Evolutionary conservation across 2,113 vertebrate species (phyloP), one percentile per base, ranked within the genome.

Genomic region (Willisornis vidua): DNA sequence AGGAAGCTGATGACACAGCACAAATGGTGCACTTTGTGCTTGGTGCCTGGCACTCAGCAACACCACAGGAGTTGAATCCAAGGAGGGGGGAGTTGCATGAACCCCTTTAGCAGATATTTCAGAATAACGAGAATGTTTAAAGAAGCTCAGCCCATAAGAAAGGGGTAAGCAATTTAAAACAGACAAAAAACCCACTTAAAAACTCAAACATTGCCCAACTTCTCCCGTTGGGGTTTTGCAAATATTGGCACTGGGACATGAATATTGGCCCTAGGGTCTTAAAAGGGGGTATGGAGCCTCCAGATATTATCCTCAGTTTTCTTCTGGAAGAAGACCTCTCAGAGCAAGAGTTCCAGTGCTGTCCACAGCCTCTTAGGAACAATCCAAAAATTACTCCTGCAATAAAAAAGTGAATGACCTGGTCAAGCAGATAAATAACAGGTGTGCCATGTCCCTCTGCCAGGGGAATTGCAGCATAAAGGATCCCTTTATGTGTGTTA

Each of bases 1-100:
- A 66, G 75, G 59, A 95, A 95, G 81, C 23, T 89, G 89, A 94
- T 97, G 96, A 97, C 94, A 95, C 94, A 96, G 95, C 96, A 95
- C 74, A 94, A 94, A 87, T 7, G 35, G 33, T 78, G 58, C 35
- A 51, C 67, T 93, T 76, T 57, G 71, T 4, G 7, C 51, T 89
- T 66, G 87, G 74, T 79, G 78, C 78, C 85, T 54, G 85, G 87
- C 85, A 48, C 54, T 87, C 83, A 51, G 87, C 73, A 89, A 12
- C n/a, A 26, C 71, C 59, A 19, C 2, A 0, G 89, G 78, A 93
- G 33, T 58, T 87, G 78, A 85, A 93, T 66, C 85, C 78, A 82
- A 93, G 59, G 55, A 26, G 0, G 5, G 49, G 31, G 45, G 1
- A 7, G 24, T 58, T 76, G 16, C 77, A 76, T 63, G 79, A 78